These are phyloP conservation scores for Bubo scandiacus DNA, from an alignment of 2,113 vertebrate genomes.

Conservation along the genomic window DNA sequence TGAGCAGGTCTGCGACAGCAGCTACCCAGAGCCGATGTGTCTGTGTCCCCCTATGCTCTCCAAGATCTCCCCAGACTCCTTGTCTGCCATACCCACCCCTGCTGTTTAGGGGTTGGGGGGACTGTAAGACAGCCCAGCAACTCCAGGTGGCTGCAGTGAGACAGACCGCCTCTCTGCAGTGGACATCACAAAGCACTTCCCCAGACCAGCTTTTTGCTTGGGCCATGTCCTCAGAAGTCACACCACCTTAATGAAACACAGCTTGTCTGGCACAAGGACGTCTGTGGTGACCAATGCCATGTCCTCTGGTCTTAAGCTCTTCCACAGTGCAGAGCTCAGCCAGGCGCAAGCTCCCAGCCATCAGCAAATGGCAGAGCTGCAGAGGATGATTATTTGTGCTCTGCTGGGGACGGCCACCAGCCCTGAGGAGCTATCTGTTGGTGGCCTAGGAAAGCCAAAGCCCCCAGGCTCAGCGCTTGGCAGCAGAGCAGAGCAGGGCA, in stretches of 20 bases:
- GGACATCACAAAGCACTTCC: background rate
- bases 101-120: no score
- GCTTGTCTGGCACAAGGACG: background rate
- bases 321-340: background rate
- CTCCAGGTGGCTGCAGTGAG: background rate
- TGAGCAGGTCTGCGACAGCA: background rate
- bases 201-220: background rate
- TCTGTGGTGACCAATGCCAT: background rate
- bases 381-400: background rate
- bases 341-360: background rate
- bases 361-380: background rate
- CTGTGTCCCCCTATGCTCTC: background rate
- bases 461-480: background rate
- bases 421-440: background rate
- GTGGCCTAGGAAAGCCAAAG: background rate
- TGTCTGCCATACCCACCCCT: background rate
- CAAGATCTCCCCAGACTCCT: background rate
- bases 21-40: accelerated
- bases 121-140: background rate
- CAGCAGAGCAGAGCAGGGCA: background rate
- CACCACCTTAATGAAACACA: background rate
- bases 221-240: background rate
- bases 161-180: background rate
- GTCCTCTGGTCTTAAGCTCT: background rate
- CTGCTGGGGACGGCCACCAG: background rate